Base-by-base conservation (phyloP, 1,140 invertebrate species). In the Caenorhabditis tropicalis region DNA sequence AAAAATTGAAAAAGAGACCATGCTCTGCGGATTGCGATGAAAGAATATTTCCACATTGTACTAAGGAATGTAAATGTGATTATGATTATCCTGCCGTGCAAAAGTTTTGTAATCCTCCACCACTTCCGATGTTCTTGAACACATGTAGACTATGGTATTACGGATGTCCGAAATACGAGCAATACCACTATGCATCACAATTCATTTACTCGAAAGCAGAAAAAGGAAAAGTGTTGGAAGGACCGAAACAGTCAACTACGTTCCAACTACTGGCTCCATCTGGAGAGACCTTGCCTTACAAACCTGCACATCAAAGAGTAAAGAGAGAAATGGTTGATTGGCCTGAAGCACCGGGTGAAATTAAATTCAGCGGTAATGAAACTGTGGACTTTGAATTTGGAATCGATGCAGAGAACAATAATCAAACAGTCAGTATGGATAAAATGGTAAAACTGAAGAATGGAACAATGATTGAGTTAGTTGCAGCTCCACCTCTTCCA, bases 171-270 rank as follows among this genome's bases (percentile, higher is more conserved):
- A 84, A 84, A 33, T 89, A 89, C 58, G 86, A 88, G 36, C 46
- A 58, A 27, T 87, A 87, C 36, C 88, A 88, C 48, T 87, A 88
- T 70, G 87, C 88, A 29, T 88, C 87, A 29, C 88, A 88, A 43
- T 88, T 87, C 51, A 81, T 88, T 49, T 88, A 88, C 49, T 88
- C 87, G 4, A 88, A 88, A 46, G 88, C 88, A 21, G 88, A 88
- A 21, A 88, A 88, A 58, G 88, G 88, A 82, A 88, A 88, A 84
- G 82, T 56, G 48, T 51, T 60, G 43, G 83, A 84, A 80, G 83
- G 83, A 21, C 83, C 83, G 24, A 51, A 74, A 15, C 43, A 33
- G 1, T 19, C 12, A 12, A 74, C 65, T 0, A 74, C 65, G 15
- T 74, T 74, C 36, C 65, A 74, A 43, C n/a, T 74, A n/a, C 27